phyloP scores from a whole-genome alignment of 2,113 vertebrate species.

The Hippocampus barbouri region DNA sequence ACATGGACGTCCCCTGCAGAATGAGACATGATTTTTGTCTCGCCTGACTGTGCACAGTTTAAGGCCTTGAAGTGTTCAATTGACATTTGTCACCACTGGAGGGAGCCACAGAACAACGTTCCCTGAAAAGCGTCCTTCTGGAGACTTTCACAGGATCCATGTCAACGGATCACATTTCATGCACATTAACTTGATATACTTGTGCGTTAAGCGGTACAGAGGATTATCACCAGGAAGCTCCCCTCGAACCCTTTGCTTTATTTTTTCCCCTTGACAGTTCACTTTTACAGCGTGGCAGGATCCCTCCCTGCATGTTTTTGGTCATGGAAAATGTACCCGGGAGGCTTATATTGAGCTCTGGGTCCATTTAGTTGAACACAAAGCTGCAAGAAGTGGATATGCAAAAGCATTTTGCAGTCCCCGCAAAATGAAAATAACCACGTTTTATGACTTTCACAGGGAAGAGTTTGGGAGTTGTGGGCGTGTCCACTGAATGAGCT shows the following conservation, averaged over 20 bases:
- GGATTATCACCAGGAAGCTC: not conserved
- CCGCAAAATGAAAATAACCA: too few relatives aligned
- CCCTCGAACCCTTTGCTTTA: not conserved
- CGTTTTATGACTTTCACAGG: too few relatives aligned
- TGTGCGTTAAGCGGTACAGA: not conserved
- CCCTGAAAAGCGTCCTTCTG: not conserved
- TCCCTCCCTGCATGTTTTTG: conserved; percentile 1
- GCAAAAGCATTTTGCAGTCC: too few relatives aligned
- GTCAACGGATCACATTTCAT: conserved; percentile 49
- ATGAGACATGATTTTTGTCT: not conserved
- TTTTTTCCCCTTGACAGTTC: not conserved
- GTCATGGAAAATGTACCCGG: not conserved
- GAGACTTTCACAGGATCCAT: conserved; percentile 27
- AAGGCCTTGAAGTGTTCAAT: too few relatives aligned
- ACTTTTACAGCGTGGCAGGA: conserved; percentile 10
- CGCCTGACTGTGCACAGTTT: too few relatives aligned
- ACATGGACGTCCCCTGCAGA: conserved; percentile 87
- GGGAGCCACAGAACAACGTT: conserved; percentile 41
- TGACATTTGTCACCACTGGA: conserved; percentile 49
- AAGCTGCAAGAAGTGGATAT: too few relatives aligned
- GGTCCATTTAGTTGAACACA: not conserved
- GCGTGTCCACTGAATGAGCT: too few relatives aligned
- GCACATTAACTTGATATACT: conserved; percentile 36
- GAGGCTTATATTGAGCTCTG: not conserved
- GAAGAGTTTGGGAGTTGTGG: too few relatives aligned